Conservation (phyloP, 2,113 vertebrate genomes). For the Aphelocoma coerulescens region DNA sequence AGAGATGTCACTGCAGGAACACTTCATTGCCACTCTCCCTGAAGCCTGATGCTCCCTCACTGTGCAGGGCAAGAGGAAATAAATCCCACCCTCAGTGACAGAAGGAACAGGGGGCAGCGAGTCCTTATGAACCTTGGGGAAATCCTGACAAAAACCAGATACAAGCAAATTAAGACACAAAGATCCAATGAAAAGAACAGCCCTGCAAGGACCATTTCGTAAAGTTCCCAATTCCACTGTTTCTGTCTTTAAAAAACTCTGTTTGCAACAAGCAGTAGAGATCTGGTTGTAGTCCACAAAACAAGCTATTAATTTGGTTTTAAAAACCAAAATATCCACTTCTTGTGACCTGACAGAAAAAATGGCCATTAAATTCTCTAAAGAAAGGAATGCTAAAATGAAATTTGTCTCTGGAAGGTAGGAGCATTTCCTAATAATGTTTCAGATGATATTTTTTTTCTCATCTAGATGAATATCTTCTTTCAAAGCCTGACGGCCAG, state of each 20-base stretch:
- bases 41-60: neutral
- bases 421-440: slow-evolving; percentile 18
- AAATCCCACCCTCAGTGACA: neutral
- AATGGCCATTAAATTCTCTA: neutral
- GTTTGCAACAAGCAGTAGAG: neutral
- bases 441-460: slow-evolving; percentile 1
- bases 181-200: neutral
- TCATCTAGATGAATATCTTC: slow-evolving; percentile 31
- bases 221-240: neutral
- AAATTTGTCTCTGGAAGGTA: neutral
- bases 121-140: neutral
- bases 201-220: neutral
- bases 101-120: neutral
- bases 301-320: slow-evolving; percentile 22
- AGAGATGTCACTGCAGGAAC: neutral
- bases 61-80: neutral
- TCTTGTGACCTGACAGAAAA: neutral
- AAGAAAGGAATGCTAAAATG: slow-evolving; percentile 49
- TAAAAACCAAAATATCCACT: slow-evolving; percentile 1
- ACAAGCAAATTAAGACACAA: neutral
- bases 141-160: neutral
- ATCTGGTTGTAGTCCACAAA: neutral
- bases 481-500: slow-evolving; percentile 52
- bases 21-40: neutral
- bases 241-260: neutral